A percentile compares a stretch with the other conserved stretches of the same genome.
Evolutionary conservation across 2,888 invertebrate species (phyloP).

Genomic region (Margaritifera margaritifera): DNA sequence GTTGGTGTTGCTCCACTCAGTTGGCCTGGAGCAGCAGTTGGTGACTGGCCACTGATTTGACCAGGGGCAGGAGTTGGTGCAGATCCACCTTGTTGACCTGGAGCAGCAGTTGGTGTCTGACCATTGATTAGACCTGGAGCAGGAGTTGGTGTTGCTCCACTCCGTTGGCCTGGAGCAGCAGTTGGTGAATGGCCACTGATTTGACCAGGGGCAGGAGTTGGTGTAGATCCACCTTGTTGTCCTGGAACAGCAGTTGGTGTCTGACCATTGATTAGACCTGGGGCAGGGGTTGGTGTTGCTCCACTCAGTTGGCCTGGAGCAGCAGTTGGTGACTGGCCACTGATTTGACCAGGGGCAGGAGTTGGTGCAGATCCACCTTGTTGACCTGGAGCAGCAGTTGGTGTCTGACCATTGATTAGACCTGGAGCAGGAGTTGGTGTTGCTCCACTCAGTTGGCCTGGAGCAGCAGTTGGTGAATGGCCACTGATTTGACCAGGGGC

Average conservation of each 20-base stretch:
- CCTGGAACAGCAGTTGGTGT: conserved; percentile 31
- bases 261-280: conserved; percentile 12
- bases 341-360: conserved; percentile 18
- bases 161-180: conserved; percentile 2
- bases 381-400: conserved; percentile 23
- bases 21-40: conserved; percentile 8
- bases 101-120: conserved; percentile 3
- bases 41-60: background rate
- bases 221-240: conserved; percentile 13
- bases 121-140: conserved; percentile 4
- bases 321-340: conserved; percentile 27
- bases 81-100: conserved; percentile 1
- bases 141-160: conserved; percentile 3
- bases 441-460: conserved; percentile 10
- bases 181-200: conserved; percentile 18
- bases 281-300: conserved; percentile 27
- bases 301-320: conserved; percentile 18
- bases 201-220: conserved; percentile 32
- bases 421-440: conserved; percentile 28
- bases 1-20: conserved; percentile 6
- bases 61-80: background rate
- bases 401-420: conserved; percentile 20
- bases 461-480: conserved; percentile 25
- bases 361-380: conserved; percentile 20
- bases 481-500: conserved; percentile 18